Base-by-base conservation (phyloP, 2,797 vertebrate species). In the Dendrocincla tyrannina region DNA sequence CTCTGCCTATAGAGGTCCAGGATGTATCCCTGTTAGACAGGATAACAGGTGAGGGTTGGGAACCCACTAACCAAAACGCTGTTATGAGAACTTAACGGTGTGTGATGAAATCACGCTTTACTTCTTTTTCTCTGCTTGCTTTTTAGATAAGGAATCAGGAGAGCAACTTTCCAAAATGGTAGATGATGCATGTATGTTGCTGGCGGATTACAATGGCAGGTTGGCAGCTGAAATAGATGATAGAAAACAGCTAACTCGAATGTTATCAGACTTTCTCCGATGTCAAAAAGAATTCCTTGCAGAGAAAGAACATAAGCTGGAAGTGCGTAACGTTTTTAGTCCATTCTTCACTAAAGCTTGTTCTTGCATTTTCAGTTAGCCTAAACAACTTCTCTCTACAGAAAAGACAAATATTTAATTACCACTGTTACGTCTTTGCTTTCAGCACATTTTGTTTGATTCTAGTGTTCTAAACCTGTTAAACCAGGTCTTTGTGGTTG, bases 161-260 rank as follows among this genome's bases (percentile, higher is more conserved):
- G 99, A 99, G 76, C 98, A 99, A 9, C 99, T 99, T 86, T 99
- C 99, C 85, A 98, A 98, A 95, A 98, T 99, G 98, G 99, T 99
- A 97, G 99, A 99, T 97, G 99, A 99, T 97, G 99, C 99, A 91
- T 99, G 99, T 97, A 99, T 99, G 99, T 96, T 99, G 96, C 98
- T 99, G 96, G 99, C 99, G 77, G 99, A 99, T 98, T 99, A 99
- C 98, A 99, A 99, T 64, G 99, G 99, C 68, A 99, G 99, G 93
- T 96, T 99, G 98, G 99, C 99, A 19, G 99, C 99, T 68, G 99
- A 99, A 98, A 99, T 99, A 85, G 99, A 99, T 93, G 99, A 99
- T 97, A 98, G 99, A 81, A 98, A 99, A 93, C 99, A 99, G 92
- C 99, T 99, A 72, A 99, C 99, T 10, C 99, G 99, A 92, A 99